Percentiles rank a stretch among this genome's conserved stretches.
Evolutionary conservation across 2,888 invertebrate species (phyloP).

Genomic region (Ochropacha duplaris): DNA sequence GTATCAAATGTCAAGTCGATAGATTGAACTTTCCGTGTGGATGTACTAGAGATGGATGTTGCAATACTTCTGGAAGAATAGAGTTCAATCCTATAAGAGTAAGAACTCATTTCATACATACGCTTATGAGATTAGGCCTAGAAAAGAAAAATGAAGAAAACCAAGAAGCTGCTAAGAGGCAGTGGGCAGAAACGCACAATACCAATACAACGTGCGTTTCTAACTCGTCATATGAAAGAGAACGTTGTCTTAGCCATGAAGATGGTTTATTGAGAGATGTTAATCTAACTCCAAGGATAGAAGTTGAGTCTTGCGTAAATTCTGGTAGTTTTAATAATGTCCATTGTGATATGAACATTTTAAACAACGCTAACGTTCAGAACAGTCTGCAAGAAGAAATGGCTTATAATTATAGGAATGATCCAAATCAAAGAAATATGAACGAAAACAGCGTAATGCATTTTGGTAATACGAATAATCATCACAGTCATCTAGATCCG

Average conservation of each 20-base stretch:
- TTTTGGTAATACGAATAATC: slow-evolving; percentile 69
- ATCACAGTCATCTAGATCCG: slow-evolving; percentile 64
- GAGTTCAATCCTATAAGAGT: slow-evolving; percentile 98
- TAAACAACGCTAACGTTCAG: slow-evolving; percentile 51
- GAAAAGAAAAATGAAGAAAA: slow-evolving; percentile 91
- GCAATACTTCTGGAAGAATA: slow-evolving; percentile 95
- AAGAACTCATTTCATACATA: slow-evolving; percentile 98
- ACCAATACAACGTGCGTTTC: slow-evolving; percentile 53
- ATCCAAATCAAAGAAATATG: slow-evolving; percentile 70
- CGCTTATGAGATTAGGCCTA: slow-evolving; percentile 95
- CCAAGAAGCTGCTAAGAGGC: slow-evolving; percentile 70
- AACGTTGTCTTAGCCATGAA: slow-evolving; percentile 62
- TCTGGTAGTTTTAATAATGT: slow-evolving; percentile 86
- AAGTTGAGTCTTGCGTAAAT: slow-evolving; percentile 85
- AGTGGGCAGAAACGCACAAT: slow-evolving; percentile 73
- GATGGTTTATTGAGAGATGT: slow-evolving; percentile 79
- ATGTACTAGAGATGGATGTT: slow-evolving; percentile 96
- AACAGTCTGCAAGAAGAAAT: slow-evolving; percentile 44
- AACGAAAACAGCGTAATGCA: slow-evolving; percentile 59
- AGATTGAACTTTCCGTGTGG: slow-evolving; percentile 98
- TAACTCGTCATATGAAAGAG: slow-evolving; percentile 63
- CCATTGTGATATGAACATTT: slow-evolving; percentile 84
- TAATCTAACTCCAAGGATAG: slow-evolving; percentile 79
- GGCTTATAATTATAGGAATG: slow-evolving; percentile 65
- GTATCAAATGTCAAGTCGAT: slow-evolving; percentile 99